Evolutionary conservation across 2,797 vertebrate species (phyloP).

Genomic region (Pseudomugil gertrudae): DNA sequence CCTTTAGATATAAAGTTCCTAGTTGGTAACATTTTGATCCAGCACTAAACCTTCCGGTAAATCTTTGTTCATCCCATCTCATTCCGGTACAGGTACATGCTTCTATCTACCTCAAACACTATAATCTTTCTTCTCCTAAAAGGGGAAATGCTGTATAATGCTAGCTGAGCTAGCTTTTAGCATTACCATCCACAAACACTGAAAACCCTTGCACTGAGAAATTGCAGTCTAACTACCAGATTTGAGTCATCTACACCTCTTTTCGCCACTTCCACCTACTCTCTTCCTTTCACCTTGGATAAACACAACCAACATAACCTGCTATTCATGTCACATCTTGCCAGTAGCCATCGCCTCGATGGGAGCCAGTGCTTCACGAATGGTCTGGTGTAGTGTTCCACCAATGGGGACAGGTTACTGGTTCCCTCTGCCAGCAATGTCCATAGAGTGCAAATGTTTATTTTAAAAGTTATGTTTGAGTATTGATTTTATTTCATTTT

Average conservation of each 20-base stretch:
- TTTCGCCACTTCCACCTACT: not conserved
- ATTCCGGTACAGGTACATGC: not conserved
- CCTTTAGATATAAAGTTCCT: not conserved
- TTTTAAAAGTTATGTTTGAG: constrained; percentile 84
- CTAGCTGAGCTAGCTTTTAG: constrained; percentile 39
- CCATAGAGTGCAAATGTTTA: constrained; percentile 83
- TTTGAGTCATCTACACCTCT: constrained; percentile 32
- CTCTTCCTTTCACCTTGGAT: constrained; percentile 60
- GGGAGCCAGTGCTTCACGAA: constrained; percentile 71
- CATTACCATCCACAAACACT: constrained; percentile 50
- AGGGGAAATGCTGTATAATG: constrained; percentile 25
- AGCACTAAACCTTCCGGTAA: constrained; percentile 2
- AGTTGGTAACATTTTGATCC: constrained; percentile 13
- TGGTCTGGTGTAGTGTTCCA: constrained; percentile 77
- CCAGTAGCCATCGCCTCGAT: constrained; percentile 81
- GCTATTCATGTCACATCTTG: constrained; percentile 76
- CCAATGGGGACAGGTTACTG: constrained; percentile 79
- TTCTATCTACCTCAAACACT: not conserved
- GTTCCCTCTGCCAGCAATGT: constrained; percentile 79
- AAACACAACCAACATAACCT: constrained; percentile 73
- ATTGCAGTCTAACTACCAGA: constrained; percentile 29
- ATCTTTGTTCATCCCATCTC: constrained; percentile 2
- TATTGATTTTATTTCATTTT: constrained; percentile 85
- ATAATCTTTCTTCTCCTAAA: constrained; percentile 8
- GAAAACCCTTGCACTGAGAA: constrained; percentile 47